phyloP scores from a whole-genome alignment of 2,113 vertebrate genomes.

The Piprites chloris region DNA sequence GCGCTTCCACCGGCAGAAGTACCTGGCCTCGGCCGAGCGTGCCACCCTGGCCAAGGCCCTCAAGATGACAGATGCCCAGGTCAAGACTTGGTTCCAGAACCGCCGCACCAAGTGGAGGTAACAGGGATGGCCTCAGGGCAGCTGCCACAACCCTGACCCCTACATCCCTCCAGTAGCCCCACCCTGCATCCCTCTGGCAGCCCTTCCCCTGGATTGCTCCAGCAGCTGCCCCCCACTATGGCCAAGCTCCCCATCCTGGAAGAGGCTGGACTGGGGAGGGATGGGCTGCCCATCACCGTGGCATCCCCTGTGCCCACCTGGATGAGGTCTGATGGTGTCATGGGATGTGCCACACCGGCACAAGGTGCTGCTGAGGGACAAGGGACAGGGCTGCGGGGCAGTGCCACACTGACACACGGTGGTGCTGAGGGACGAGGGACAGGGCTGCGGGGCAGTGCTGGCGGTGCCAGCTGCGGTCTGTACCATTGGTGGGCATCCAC shows the following conservation, averaged over 20 bases:
- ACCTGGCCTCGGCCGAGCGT: constrained; percentile 85
- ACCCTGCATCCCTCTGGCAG: not conserved
- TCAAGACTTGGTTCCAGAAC: constrained; percentile 99
- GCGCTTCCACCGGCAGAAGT: constrained; percentile 95
- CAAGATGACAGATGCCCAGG: constrained; percentile 96
- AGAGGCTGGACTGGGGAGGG: not conserved
- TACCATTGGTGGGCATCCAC: not conserved
- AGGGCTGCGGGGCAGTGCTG: accelerated
- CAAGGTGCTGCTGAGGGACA: accelerated
- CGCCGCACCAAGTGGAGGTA: constrained; percentile 97
- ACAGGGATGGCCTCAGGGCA: accelerated
- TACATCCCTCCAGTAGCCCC: not conserved
- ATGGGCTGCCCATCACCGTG: accelerated
- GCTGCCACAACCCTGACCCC: accelerated
- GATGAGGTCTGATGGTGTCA: accelerated
- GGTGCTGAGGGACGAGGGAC: accelerated
- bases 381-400: not conserved
- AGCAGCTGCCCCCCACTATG: not conserved
- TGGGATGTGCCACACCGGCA: not conserved
- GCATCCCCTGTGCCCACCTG: accelerated
- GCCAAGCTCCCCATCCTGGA: accelerated
- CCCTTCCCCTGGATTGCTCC: no score
- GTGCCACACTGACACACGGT: accelerated
- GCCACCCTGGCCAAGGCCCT: constrained; percentile 90
- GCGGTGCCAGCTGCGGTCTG: not conserved